Conservation (phyloP, 2,113 vertebrate genomes). For the Holacanthus passer region DNA sequence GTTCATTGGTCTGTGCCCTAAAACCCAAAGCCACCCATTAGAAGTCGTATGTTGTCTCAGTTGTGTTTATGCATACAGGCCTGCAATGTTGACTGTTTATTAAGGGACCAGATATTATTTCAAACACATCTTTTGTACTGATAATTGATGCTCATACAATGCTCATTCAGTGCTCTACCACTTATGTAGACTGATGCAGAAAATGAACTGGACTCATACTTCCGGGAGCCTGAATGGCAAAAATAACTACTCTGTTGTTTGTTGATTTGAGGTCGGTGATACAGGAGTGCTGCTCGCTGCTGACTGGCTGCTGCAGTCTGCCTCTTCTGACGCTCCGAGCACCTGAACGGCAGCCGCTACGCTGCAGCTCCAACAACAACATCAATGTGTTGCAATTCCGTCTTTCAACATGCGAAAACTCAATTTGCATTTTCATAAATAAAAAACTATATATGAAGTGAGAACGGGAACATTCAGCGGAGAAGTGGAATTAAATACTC, state of each 20-base stretch:
- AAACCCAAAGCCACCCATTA: not conserved
- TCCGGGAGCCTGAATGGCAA: not conserved
- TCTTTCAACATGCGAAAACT: conserved; percentile 36
- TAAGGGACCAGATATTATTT: not conserved
- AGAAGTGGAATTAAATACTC: conserved; percentile 66
- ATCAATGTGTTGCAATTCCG: conserved; percentile 25
- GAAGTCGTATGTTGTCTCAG: not conserved
- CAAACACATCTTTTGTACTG: not conserved
- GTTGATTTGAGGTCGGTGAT: not conserved
- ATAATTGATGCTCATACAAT: not conserved
- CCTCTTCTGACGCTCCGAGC: not conserved
- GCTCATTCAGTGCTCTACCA: not conserved
- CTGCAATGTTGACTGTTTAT: not conserved
- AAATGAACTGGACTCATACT: not conserved
- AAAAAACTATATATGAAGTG: conserved; percentile 45
- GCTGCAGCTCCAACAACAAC: conserved; percentile 32
- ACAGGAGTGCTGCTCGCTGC: not conserved
- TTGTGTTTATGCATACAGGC: not conserved
- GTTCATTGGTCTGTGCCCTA: not conserved
- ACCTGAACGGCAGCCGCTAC: conserved; percentile 33
- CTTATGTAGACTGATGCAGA: not conserved
- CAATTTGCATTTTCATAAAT: conserved; percentile 70
- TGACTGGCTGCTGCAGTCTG: conserved; percentile 19
- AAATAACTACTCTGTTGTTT: conserved; percentile 14
- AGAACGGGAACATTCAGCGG: conserved; percentile 51